These are phyloP conservation scores for Arctopsyche grandis DNA, from an alignment of 1,140 invertebrate genomes.

Conservation along the genomic window DNA sequence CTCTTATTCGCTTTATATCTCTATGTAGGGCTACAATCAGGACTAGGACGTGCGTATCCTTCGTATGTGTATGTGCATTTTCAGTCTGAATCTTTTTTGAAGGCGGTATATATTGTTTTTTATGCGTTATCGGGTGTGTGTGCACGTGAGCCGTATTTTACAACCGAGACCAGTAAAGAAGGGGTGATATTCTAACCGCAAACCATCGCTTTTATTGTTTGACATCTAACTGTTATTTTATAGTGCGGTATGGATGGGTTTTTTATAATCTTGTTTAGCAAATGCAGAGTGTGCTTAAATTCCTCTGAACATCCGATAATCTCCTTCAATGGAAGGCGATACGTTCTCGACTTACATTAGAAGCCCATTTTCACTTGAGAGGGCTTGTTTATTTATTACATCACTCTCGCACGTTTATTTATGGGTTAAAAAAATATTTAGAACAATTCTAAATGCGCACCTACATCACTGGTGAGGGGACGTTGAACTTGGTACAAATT, in stretches of 20 bases:
- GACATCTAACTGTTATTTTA: slow-evolving; percentile 53
- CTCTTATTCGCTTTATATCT: not conserved
- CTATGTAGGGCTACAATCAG: not conserved
- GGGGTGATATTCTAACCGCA: slow-evolving; percentile 48
- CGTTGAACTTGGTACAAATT: slow-evolving; percentile 23
- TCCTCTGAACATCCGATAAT: not conserved
- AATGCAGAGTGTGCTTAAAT: slow-evolving; percentile 6
- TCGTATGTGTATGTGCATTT: slow-evolving; percentile 18
- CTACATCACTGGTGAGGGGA: not conserved
- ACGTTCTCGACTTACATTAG: not conserved
- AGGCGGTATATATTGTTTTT: slow-evolving; percentile 40
- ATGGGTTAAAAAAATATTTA: not conserved
- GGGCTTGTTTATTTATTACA: not conserved
- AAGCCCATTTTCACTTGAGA: not conserved
- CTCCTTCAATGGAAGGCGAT: not conserved
- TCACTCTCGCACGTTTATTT: not conserved
- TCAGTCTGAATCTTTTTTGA: slow-evolving; percentile 32
- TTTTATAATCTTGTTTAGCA: slow-evolving; percentile 54
- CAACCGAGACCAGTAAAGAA: slow-evolving; percentile 4
- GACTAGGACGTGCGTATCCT: not conserved
- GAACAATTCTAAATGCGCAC: not conserved
- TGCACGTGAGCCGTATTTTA: slow-evolving; percentile 35
- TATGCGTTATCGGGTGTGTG: slow-evolving; percentile 35
- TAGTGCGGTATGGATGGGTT: slow-evolving; percentile 20
- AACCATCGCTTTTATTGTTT: slow-evolving; percentile 53